phyloP scores from a whole-genome alignment of 2,113 vertebrate genomes.

The Cebidichthys violaceus region DNA sequence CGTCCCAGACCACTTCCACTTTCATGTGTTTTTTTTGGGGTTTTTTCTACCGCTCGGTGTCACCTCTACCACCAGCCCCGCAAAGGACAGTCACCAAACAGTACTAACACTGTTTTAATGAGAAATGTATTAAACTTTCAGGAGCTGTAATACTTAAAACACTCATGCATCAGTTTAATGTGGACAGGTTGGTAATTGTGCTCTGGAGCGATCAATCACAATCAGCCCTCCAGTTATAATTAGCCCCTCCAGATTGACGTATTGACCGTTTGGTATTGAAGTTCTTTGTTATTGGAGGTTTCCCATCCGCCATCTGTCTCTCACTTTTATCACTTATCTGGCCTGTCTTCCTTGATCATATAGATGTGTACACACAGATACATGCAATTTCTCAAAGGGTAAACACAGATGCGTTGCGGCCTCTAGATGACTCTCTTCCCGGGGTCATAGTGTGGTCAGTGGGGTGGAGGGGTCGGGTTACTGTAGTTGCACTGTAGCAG shows the following conservation, averaged over 20 bases:
- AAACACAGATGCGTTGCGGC: slow-evolving; percentile 1
- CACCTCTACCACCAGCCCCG: slow-evolving; percentile 40
- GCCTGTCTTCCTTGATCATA: slow-evolving; percentile 27
- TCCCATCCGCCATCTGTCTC: slow-evolving; percentile 39
- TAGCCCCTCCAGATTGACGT: slow-evolving; percentile 50
- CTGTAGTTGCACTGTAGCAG: neutral
- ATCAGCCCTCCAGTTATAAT: slow-evolving; percentile 61
- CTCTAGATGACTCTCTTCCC: slow-evolving; percentile 8
- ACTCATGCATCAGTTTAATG: slow-evolving; percentile 71
- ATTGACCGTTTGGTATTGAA: slow-evolving; percentile 51
- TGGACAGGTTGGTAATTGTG: slow-evolving; percentile 70
- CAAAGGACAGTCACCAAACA: slow-evolving; percentile 38
- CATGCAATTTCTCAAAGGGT: neutral
- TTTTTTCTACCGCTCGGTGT: slow-evolving; percentile 5
- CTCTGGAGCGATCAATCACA: slow-evolving; percentile 58
- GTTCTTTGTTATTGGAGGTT: slow-evolving; percentile 44
- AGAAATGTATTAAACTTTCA: slow-evolving; percentile 69
- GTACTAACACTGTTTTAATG: slow-evolving; percentile 51
- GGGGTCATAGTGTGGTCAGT: slow-evolving; percentile 34
- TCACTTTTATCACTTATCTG: slow-evolving; percentile 26
- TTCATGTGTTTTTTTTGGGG: slow-evolving; percentile 17
- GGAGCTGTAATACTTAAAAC: slow-evolving; percentile 56
- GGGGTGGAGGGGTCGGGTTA: slow-evolving; percentile 29
- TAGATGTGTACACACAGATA: slow-evolving; percentile 30
- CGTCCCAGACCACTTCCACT: slow-evolving; percentile 23